Base-by-base conservation (phyloP, 2,113 vertebrate genomes). In the Strigops habroptila region DNA sequence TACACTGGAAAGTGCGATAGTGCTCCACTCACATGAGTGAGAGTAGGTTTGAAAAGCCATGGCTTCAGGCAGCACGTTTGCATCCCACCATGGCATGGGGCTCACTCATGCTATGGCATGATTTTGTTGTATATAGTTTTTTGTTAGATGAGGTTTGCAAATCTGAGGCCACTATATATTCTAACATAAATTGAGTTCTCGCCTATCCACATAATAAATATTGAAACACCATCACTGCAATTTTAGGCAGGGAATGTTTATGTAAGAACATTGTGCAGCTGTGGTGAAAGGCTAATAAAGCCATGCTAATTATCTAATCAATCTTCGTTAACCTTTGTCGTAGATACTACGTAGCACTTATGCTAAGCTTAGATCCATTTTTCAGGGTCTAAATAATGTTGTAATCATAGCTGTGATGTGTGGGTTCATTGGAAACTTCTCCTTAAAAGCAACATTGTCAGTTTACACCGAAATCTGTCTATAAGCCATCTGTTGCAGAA, bases 311-410 rank as follows among this genome's bases (percentile, higher is more conserved):
- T 91, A 94, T 78, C 96, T 90, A 96, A 97, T 97, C 97, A 94
- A 96, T 97, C 97, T 96, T 97, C 78, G 92, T 92, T 97, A 97
- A 97, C 96, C 97, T 97, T 97, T 96, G 85, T 89, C 93, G 94
- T 71, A 93, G 87, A 89, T 85, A 85, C 79, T 76, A 69, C 70
- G 48, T 13, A 83, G 90, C 3, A 8, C 70, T 96, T 91, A 37
- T 18, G 62, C 48, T 91, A 86, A 96, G 91, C 91, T 88, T 91
- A 89, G 87, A 85, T 81, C 85, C 88, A 92, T 95, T 96, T 96
- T 95, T 96, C 93, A 95, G 91, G 85, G 57, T 89, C 55, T 94
- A 94, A 97, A 84, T 94, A 86, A 95, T 86, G 67, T 89, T 92
- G 87, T 87, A 93, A 96, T 96, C 94, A 90, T 93, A 88, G 64